Percentiles rank a stretch among this genome's conserved stretches.
phyloP scores from a whole-genome alignment of 1,140 invertebrate species.

The Pseudomyrmex gracilis region DNA sequence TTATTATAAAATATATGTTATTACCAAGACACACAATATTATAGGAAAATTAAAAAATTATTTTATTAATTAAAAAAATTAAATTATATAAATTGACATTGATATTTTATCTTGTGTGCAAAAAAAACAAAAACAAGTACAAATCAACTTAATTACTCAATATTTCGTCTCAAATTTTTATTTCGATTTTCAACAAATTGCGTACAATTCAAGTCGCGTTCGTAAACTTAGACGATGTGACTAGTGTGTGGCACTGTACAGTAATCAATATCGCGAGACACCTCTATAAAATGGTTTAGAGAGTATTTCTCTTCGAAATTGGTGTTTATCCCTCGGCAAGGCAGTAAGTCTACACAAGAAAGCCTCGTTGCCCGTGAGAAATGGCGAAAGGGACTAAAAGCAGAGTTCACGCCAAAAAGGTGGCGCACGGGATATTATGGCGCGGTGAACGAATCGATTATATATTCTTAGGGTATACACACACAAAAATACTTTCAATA shows the following conservation, averaged over 20 bases:
- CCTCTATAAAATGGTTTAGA: constrained; percentile 17
- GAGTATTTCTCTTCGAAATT: not conserved
- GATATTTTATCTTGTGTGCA: not conserved
- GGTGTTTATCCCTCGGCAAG: constrained; percentile 26
- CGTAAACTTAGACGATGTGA: not conserved
- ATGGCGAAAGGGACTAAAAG: constrained; percentile 24
- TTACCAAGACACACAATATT: too few species aligned
- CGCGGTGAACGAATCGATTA: constrained; percentile 37
- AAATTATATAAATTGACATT: too few species aligned
- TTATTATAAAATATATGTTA: too few species aligned
- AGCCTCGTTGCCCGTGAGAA: constrained; percentile 13
- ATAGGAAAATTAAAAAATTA: too few species aligned
- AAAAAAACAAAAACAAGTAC: not conserved
- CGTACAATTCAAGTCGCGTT: not conserved
- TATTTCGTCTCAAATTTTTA: not conserved
- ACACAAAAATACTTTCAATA: not conserved
- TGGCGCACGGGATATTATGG: not conserved
- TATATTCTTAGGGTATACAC: constrained; percentile 5
- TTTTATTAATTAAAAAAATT: too few species aligned
- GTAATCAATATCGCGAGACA: constrained; percentile 47
- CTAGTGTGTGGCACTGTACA: not conserved
- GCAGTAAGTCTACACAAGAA: constrained; percentile 43
- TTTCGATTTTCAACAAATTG: not conserved
- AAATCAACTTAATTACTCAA: not conserved
- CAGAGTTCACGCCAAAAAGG: constrained; percentile 27